A percentile compares a stretch with the other conserved stretches of the same genome.
Evolutionary conservation across 2,797 vertebrate genomes (phyloP).

Genomic region (Malacoraja senta): DNA sequence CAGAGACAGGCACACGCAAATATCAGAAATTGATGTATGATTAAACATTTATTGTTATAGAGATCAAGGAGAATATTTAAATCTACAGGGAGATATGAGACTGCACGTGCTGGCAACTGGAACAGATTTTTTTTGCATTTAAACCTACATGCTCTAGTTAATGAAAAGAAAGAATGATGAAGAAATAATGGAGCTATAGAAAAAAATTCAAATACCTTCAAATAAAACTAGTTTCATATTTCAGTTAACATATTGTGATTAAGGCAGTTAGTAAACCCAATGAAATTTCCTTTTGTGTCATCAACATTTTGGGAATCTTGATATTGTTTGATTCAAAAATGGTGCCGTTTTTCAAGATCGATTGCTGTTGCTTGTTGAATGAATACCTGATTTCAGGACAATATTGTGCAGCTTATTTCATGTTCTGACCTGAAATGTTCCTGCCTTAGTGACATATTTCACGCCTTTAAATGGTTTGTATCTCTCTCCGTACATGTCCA

Average conservation of each 20-base stretch:
- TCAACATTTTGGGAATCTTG: background rate
- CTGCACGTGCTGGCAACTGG: too few relatives aligned
- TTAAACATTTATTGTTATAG: background rate
- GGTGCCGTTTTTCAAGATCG: background rate
- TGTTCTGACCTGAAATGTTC: constrained; percentile 94
- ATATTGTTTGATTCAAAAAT: background rate
- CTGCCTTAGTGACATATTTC: constrained; percentile 94
- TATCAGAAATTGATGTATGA: background rate
- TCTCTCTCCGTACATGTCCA: constrained; percentile 94
- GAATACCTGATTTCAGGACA: background rate
- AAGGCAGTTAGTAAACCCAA: background rate
- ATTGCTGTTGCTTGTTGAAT: background rate
- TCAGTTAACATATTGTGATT: background rate
- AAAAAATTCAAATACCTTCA: background rate
- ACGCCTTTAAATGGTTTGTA: constrained; percentile 99
- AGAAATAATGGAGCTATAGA: background rate
- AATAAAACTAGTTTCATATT: background rate
- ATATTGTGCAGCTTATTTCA: constrained; percentile 44
- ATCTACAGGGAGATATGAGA: background rate
- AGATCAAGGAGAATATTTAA: constrained; percentile 1
- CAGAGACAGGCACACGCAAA: background rate
- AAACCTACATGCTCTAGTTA: background rate
- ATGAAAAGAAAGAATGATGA: background rate
- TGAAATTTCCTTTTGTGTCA: background rate
- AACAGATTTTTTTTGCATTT: too few relatives aligned